Evolutionary conservation across 1,140 invertebrate species (phyloP).

Genomic region (Lysiphlebus fabarum): DNA sequence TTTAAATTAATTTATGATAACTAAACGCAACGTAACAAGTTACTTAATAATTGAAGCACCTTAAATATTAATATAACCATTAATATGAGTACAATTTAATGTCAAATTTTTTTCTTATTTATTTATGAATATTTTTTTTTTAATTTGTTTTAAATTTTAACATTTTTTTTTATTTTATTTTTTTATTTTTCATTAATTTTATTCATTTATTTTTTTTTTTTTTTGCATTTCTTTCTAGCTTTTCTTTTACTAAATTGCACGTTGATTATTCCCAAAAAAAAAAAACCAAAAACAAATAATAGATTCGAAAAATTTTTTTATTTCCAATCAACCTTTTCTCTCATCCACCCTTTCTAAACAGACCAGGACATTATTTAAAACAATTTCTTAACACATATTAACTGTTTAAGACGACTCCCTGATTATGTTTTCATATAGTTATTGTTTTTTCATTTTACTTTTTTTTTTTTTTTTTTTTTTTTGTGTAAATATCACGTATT

Average conservation of each 20-base stretch:
- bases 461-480: constrained; percentile 11
- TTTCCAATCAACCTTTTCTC: neutral
- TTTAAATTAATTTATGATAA: constrained; percentile 23
- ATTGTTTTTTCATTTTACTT: no score
- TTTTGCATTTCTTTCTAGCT: neutral
- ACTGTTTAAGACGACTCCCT: constrained; percentile 40
- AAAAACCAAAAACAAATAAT: neutral
- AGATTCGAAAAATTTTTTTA: constrained; percentile 12
- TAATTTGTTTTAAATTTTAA: constrained; percentile 9
- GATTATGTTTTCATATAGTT: constrained; percentile 46
- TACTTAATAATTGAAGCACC: constrained; percentile 38
- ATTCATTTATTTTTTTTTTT: neutral
- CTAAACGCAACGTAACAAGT: constrained; percentile 43
- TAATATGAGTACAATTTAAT: constrained; percentile 22
- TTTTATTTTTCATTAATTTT: neutral
- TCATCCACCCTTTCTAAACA: no score
- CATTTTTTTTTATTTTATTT: neutral
- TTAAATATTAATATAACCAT: constrained; percentile 39
- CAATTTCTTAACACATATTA: constrained; percentile 22
- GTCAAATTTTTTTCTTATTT: constrained; percentile 1
- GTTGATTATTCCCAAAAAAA: constrained; percentile 11
- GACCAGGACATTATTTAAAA: constrained; percentile 28
- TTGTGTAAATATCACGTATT: constrained; percentile 48
- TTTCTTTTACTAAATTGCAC: constrained; percentile 13
- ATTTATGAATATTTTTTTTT: neutral